These are phyloP conservation scores for Bos indicus DNA, from an alignment of 2,113 vertebrate species.

Conservation along the genomic window DNA sequence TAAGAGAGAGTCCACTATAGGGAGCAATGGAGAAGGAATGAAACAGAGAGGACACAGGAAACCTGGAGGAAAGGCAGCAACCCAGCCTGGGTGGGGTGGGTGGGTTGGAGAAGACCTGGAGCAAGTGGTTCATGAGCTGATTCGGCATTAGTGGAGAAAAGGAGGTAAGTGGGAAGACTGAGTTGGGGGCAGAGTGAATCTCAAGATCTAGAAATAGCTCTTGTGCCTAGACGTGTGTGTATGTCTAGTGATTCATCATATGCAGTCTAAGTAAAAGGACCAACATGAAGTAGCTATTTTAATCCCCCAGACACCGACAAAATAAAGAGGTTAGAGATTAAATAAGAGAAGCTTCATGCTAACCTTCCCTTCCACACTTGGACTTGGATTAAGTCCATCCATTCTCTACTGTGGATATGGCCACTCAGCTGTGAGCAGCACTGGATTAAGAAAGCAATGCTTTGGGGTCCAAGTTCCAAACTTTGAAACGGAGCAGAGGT, in stretches of 20 bases:
- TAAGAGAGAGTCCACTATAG: neutral
- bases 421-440: neutral
- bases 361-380: neutral
- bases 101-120: neutral
- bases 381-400: neutral
- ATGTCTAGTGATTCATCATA: neutral
- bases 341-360: neutral
- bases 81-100: neutral
- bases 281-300: neutral
- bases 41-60: neutral
- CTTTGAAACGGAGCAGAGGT: neutral
- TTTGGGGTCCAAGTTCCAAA: neutral
- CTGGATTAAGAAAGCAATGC: neutral
- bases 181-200: neutral
- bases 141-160: neutral
- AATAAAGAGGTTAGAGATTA: neutral
- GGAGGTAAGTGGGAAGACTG: neutral
- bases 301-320: neutral
- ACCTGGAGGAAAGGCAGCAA: neutral
- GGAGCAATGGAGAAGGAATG: neutral
- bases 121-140: neutral
- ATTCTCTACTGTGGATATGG: neutral
- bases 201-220: neutral
- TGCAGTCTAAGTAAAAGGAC: neutral
- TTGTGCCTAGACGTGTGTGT: neutral